A percentile compares a stretch with the other conserved stretches of the same genome.
These are phyloP conservation scores for Meiosimyza decipiens DNA, from an alignment of 2,888 invertebrate species.

Conservation along the genomic window DNA sequence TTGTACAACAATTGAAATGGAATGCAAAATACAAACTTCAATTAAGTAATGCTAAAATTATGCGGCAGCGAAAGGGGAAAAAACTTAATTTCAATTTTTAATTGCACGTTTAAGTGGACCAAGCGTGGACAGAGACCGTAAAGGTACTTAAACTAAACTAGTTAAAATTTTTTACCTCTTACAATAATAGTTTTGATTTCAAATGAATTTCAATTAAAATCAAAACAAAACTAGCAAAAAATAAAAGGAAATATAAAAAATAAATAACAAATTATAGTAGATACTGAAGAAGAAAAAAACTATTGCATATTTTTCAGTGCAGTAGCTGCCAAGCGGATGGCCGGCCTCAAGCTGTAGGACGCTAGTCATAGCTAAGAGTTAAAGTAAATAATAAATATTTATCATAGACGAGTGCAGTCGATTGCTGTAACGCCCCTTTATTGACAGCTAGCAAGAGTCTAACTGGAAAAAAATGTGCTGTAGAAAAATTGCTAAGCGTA, in stretches of 20 bases:
- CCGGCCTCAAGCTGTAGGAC: conserved; percentile 10
- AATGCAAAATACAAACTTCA: not conserved
- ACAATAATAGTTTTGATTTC: not conserved
- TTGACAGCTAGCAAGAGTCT: not conserved
- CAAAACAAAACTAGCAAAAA: not conserved
- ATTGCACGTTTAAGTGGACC: not conserved
- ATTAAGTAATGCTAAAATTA: not conserved
- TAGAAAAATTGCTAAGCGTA: conserved; percentile 12
- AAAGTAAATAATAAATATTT: conserved; percentile 14
- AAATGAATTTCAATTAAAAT: conserved; percentile 5
- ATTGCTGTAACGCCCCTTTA: not conserved
- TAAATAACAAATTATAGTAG: not conserved
- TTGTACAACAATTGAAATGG: not conserved
- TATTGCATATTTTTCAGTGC: no score
- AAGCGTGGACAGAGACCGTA: no score
- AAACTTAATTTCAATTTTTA: not conserved
- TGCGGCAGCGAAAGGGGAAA: not conserved
- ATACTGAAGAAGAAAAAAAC: no score
- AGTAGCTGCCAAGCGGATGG: not conserved
- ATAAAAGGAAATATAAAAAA: conserved; percentile 1
- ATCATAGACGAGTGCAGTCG: not conserved
- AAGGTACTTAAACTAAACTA: no score
- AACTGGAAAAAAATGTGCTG: not conserved
- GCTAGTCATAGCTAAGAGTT: not conserved
- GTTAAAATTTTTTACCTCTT: no score